Conservation (phyloP, 1,140 invertebrate species). For the Cherax quadricarinatus region DNA sequence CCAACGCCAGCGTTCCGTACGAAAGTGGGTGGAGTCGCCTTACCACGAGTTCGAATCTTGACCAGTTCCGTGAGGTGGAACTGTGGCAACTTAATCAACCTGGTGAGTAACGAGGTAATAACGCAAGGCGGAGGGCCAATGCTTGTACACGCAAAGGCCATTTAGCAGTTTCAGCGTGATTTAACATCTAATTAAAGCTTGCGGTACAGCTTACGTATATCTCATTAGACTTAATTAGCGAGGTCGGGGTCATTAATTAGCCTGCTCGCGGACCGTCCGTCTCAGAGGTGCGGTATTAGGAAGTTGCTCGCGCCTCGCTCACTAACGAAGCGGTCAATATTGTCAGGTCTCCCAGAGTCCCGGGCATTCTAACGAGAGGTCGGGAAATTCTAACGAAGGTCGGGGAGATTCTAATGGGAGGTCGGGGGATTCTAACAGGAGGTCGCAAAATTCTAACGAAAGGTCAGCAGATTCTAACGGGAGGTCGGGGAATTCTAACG, state of each 20-base stretch:
- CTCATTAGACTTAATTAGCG: neutral
- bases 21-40: too few relatives aligned
- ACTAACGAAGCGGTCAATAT: neutral
- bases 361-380: too few relatives aligned
- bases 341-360: neutral
- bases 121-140: neutral
- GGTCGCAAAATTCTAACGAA: too few relatives aligned
- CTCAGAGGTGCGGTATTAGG: neutral
- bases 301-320: neutral
- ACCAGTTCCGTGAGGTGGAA: too few relatives aligned
- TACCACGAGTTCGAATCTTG: too few relatives aligned
- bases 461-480: too few relatives aligned
- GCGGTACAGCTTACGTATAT: neutral
- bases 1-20: too few relatives aligned
- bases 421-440: too few relatives aligned
- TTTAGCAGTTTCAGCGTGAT: neutral
- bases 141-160: neutral
- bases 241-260: neutral
- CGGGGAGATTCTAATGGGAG: too few relatives aligned
- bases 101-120: neutral
- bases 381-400: too few relatives aligned
- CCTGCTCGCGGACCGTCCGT: neutral
- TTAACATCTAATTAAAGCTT: constrained; percentile 1
- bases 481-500: too few relatives aligned
- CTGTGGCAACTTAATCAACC: too few relatives aligned